Evolutionary conservation across 2,888 invertebrate genomes (phyloP), one percentile per base, ranked within the genome.

Genomic region (Caenorhabditis doughertyi): DNA sequence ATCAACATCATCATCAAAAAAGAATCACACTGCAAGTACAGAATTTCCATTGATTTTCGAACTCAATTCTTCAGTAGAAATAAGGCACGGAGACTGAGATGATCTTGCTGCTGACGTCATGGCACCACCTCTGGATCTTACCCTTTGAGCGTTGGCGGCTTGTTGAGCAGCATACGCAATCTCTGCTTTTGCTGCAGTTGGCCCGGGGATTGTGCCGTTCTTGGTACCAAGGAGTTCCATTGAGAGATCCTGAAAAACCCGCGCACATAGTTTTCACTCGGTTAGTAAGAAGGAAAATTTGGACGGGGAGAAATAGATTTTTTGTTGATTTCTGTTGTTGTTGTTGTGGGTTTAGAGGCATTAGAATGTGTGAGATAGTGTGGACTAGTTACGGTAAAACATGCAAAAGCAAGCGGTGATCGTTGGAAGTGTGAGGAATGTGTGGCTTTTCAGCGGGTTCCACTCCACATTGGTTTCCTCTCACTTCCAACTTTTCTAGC

Each of bases 161-260:
- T 81, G 86, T 60, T 87, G 85, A 11, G 84, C 84, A 0, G 80
- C 79, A 53, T 86, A 86, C 18, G 81, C 81, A 32, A 85, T 79
- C 18, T 86, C 87, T 13, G 91, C 91, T 42, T 87, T 85, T 4
- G 88, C 90, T 3, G 91, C 91, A 1, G 90, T 90, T 0, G 91
- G 91, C 25, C 91, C 91, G 1, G 91, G 91, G 8, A 84, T 86
- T 35, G 89, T 89, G 16, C 91, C 89, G 42, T 79, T 88, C 18
- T 84, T 86, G 27, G 91, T 91, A 18, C 91, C 91, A 21, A 91
- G 85, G 53, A 91, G 77, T 58, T 91, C 89, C 90, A 91, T 88
- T 42, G 90, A 90, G 60, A 91, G 86, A 73, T 90, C 88, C 88
- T 89, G 84, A 39, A 79, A 74, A 80, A 79, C 79, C 68, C 70